These are phyloP conservation scores for Hermaeophaga mercurialis DNA, from an alignment of 2,888 invertebrate genomes.

Conservation along the genomic window DNA sequence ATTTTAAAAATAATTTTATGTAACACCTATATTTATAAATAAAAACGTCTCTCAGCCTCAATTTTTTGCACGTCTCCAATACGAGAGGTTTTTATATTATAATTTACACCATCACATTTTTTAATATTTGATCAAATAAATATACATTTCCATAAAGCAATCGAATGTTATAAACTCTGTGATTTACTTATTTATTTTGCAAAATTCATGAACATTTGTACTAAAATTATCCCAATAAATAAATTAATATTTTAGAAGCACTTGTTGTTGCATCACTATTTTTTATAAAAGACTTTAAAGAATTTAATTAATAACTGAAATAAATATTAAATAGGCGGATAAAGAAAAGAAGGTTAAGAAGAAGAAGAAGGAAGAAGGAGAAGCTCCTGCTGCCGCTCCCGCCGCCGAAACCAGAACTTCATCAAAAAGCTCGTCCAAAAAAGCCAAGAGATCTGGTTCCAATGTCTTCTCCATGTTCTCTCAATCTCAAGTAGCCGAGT, in stretches of 20 bases:
- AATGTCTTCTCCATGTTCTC: constrained; percentile 98
- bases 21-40: too few relatives aligned
- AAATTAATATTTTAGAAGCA: not conserved
- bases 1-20: too few relatives aligned
- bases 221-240: too few relatives aligned
- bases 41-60: too few relatives aligned
- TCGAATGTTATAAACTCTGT: too few relatives aligned
- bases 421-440: constrained; percentile 80
- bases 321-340: constrained; percentile 70
- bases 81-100: too few relatives aligned
- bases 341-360: constrained; percentile 93
- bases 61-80: too few relatives aligned
- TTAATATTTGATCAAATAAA: too few relatives aligned
- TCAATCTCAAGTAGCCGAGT: constrained; percentile 87
- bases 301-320: not conserved
- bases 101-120: too few relatives aligned
- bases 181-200: too few relatives aligned
- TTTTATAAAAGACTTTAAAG: not conserved
- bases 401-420: constrained; percentile 74
- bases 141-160: too few relatives aligned
- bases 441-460: constrained; percentile 88
- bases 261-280: not conserved
- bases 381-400: constrained; percentile 73
- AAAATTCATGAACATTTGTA: too few relatives aligned
- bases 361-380: constrained; percentile 71